phyloP scores from a whole-genome alignment of 2,888 invertebrate genomes.

The Serripes groenlandicus region DNA sequence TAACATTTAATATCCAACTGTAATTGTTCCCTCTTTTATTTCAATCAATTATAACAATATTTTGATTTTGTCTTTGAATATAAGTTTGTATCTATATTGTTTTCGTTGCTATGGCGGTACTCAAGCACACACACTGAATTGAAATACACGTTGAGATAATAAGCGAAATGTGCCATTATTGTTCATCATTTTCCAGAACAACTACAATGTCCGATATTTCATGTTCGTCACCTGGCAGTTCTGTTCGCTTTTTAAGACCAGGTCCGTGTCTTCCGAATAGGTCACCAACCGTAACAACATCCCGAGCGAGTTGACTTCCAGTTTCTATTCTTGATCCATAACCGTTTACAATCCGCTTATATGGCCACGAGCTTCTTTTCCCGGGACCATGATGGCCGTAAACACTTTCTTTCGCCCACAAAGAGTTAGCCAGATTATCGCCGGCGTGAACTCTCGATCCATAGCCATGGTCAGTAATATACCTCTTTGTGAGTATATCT shows the following conservation, averaged over 20 bases:
- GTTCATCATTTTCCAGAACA: neutral
- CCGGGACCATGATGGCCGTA: constrained; percentile 18
- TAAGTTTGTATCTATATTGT: too few species aligned
- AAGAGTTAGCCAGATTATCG: constrained; percentile 6
- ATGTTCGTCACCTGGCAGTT: neutral
- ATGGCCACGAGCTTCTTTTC: constrained; percentile 10
- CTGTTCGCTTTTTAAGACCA: constrained; percentile 10
- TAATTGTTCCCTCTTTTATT: too few species aligned
- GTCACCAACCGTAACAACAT: constrained; percentile 7
- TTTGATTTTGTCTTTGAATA: too few species aligned
- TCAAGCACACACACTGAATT: too few species aligned
- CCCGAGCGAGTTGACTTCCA: constrained; percentile 12
- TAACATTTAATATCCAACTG: too few species aligned
- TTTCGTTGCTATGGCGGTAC: too few species aligned
- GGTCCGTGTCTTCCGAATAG: constrained; percentile 15
- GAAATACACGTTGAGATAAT: too few species aligned
- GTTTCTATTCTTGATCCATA: constrained; percentile 17
- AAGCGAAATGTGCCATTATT: too few species aligned
- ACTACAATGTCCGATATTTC: constrained; percentile 6
- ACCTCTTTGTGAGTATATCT: neutral
- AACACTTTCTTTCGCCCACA: constrained; percentile 11
- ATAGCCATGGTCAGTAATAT: constrained; percentile 14
- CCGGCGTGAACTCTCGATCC: constrained; percentile 20
- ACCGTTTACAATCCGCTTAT: neutral
- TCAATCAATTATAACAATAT: too few species aligned